Conservation (phyloP, 1,140 invertebrate species). For the Apolygus lucorum region DNA sequence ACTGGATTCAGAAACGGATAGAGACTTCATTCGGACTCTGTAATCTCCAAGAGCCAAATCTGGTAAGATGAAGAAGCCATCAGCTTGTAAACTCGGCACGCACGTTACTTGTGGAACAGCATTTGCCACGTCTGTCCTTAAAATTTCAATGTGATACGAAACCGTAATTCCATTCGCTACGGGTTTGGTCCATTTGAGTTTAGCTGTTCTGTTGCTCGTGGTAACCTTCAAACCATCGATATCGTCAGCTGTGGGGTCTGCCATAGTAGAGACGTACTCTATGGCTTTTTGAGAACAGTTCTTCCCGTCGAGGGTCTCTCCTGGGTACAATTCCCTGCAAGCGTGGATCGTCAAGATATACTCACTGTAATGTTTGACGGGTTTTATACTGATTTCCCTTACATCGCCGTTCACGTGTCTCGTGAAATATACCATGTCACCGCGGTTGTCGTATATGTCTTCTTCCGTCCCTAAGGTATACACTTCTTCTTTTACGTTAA, state of each 20-base stretch:
- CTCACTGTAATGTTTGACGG: constrained; percentile 58
- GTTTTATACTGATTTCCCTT: constrained; percentile 39
- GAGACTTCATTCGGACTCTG: constrained; percentile 12
- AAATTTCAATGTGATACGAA: constrained; percentile 60
- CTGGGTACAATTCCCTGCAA: constrained; percentile 50
- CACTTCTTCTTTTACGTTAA: no score
- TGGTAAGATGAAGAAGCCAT: neutral
- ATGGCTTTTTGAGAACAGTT: constrained; percentile 21
- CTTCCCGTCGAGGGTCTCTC: constrained; percentile 18
- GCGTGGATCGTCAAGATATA: constrained; percentile 63
- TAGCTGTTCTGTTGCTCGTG: constrained; percentile 28
- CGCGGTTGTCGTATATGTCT: neutral
- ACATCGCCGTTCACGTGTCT: neutral
- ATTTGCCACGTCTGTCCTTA: constrained; percentile 25
- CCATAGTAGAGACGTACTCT: constrained; percentile 29
- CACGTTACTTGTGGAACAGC: constrained; percentile 36
- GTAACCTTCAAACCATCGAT: constrained; percentile 19
- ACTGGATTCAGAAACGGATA: constrained; percentile 10
- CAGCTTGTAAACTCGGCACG: constrained; percentile 2
- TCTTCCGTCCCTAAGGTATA: neutral
- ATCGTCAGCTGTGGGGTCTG: constrained; percentile 27
- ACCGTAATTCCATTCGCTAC: constrained; percentile 78
- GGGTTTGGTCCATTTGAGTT: constrained; percentile 42
- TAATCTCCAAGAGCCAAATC: constrained; percentile 20
- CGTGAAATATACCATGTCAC: neutral